Evolutionary conservation across 2,113 vertebrate species (phyloP).

Genomic region (Entomyzon cyanotis): DNA sequence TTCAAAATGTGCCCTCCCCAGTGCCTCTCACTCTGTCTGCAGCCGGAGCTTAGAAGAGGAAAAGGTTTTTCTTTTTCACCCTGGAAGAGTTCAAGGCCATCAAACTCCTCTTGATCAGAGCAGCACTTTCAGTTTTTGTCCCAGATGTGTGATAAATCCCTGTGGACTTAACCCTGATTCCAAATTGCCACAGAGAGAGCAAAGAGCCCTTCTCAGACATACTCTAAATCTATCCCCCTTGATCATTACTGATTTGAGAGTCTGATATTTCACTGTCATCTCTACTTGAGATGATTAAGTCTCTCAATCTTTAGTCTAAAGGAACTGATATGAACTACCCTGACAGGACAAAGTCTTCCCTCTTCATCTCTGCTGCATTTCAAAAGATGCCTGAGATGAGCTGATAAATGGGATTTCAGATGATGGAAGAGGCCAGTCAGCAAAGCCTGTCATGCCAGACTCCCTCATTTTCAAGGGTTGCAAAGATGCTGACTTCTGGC

Average conservation of each 20-base stretch:
- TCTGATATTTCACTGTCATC: constrained; percentile 27
- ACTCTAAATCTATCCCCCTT: background rate
- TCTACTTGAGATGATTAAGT: constrained; percentile 29
- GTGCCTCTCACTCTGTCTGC: rapidly evolving
- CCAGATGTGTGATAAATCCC: background rate
- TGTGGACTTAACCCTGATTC: background rate
- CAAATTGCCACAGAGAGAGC: background rate
- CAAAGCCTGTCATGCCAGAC: background rate
- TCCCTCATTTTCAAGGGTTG: background rate
- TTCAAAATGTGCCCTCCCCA: background rate
- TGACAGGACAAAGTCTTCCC: constrained; percentile 33
- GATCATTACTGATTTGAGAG: background rate
- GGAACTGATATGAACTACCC: constrained; percentile 20
- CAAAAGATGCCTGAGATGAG: constrained; percentile 1
- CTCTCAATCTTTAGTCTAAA: constrained; percentile 17
- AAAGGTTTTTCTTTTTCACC: background rate
- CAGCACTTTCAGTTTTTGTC: background rate
- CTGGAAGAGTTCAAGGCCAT: background rate
- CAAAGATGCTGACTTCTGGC: constrained; percentile 49
- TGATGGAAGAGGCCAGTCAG: constrained; percentile 27
- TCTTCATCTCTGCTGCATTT: constrained; percentile 38
- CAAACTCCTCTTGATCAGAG: background rate
- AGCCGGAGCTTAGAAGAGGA: background rate
- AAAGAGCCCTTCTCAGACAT: background rate
- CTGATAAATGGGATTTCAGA: constrained; percentile 43